Percentiles rank a stretch among this genome's conserved stretches.
Conservation (phyloP, 2,113 vertebrate species). For the Nothoprocta pentlandii region DNA sequence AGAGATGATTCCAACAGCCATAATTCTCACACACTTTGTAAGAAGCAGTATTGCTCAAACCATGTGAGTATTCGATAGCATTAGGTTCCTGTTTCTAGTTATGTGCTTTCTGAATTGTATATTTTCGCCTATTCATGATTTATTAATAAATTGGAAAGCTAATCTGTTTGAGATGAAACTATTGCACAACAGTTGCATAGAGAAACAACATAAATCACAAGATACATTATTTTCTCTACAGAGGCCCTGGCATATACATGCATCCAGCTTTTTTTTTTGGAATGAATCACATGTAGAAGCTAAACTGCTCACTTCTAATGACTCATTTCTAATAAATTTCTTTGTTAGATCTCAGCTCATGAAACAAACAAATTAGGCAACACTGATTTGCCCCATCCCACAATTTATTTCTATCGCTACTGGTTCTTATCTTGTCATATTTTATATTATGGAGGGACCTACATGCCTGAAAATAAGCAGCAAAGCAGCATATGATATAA, state of each 20-base stretch:
- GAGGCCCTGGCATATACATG: constrained; percentile 19
- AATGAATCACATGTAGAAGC: constrained; percentile 51
- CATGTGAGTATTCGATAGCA: constrained; percentile 58
- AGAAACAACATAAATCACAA: constrained; percentile 39
- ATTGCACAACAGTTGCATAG: constrained; percentile 6
- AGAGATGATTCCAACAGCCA: constrained; percentile 26
- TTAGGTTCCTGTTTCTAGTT: constrained; percentile 42
- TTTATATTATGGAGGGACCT: neutral
- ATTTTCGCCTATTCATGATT: constrained; percentile 18
- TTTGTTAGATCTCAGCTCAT: neutral
- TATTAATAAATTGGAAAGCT: constrained; percentile 8
- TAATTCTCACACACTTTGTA: constrained; percentile 32
- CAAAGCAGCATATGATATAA: neutral
- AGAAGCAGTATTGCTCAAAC: constrained; percentile 39
- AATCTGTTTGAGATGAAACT: constrained; percentile 27
- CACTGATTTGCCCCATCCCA: neutral
- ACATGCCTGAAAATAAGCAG: neutral
- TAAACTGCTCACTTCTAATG: constrained; percentile 35
- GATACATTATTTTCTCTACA: constrained; percentile 49
- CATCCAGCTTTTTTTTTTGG: constrained; percentile 28
- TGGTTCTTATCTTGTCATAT: neutral
- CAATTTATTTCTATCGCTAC: neutral
- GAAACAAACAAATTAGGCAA: constrained; percentile 11
- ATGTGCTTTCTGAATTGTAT: constrained; percentile 27
- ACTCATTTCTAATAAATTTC: constrained; percentile 18